Percentiles rank a stretch among this genome's conserved stretches.
These are phyloP conservation scores for Lagodon rhomboides DNA, from an alignment of 2,797 vertebrate genomes.

Conservation along the genomic window DNA sequence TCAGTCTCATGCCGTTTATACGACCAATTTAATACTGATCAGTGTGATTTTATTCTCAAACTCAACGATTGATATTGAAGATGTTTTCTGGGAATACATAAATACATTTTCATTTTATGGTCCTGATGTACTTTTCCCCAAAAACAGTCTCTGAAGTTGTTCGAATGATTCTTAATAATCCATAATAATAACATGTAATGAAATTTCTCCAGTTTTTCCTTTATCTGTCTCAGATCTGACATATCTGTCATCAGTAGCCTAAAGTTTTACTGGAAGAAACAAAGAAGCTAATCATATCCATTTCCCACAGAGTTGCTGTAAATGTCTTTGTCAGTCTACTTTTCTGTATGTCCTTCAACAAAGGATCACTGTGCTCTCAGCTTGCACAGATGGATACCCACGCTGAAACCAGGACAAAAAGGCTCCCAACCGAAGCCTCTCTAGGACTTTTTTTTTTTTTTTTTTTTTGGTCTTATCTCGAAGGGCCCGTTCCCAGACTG, in stretches of 20 bases:
- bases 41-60: background rate
- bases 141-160: background rate
- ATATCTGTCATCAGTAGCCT: background rate
- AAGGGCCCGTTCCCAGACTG: constrained; percentile 66
- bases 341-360: constrained; percentile 62
- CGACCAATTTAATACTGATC: background rate
- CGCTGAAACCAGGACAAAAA: constrained; percentile 83
- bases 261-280: background rate
- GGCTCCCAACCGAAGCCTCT: constrained; percentile 77
- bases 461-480: constrained; percentile 45
- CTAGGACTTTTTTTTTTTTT: constrained; percentile 55
- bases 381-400: constrained; percentile 86
- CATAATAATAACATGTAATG: background rate
- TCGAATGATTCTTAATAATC: background rate
- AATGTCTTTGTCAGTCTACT: constrained; percentile 23
- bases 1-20: constrained; percentile 75
- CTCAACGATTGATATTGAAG: background rate
- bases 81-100: background rate
- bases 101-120: background rate
- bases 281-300: constrained; percentile 1
- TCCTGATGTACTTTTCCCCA: background rate
- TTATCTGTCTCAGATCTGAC: background rate
- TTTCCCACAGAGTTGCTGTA: constrained; percentile 23
- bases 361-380: constrained; percentile 67
- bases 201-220: background rate